phyloP scores from a whole-genome alignment of 2,113 vertebrate genomes.

The Ictalurus punctatus region DNA sequence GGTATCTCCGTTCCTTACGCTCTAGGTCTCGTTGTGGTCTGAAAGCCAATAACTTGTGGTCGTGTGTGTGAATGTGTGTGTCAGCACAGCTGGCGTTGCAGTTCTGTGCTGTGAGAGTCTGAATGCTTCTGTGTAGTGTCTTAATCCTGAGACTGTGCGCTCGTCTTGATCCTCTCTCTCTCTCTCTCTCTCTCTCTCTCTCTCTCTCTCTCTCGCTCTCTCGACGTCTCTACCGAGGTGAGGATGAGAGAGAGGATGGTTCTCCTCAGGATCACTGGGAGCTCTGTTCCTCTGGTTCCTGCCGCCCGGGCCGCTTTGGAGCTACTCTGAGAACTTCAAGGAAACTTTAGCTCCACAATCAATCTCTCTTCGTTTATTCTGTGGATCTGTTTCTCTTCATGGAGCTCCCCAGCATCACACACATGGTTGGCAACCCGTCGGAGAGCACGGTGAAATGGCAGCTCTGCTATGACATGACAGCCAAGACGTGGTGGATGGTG shows the following conservation, averaged over 20 bases:
- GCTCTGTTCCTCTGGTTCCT: slow-evolving; percentile 28
- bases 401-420: slow-evolving; percentile 56
- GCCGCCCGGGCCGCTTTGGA: slow-evolving; percentile 30
- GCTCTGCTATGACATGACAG: slow-evolving; percentile 83
- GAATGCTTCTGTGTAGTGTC: slow-evolving; percentile 30
- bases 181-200: slow-evolving; percentile 59
- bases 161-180: slow-evolving; percentile 55
- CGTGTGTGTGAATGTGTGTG: slow-evolving; percentile 37
- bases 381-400: slow-evolving; percentile 48
- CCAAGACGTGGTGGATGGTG: slow-evolving; percentile 95
- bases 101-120: slow-evolving; percentile 46
- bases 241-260: slow-evolving; percentile 48
- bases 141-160: slow-evolving; percentile 37
- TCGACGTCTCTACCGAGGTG: slow-evolving; percentile 37
- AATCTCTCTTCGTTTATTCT: not conserved
- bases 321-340: slow-evolving; percentile 37
- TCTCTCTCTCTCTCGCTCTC: slow-evolving; percentile 46
- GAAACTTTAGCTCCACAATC: slow-evolving; percentile 18
- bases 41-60: slow-evolving; percentile 7
- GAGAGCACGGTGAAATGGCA: slow-evolving; percentile 83
- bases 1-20: not conserved
- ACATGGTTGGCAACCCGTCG: slow-evolving; percentile 29
- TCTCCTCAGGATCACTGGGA: slow-evolving; percentile 30
- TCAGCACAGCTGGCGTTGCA: slow-evolving; percentile 55
- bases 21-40: slow-evolving; percentile 10